A percentile compares a stretch with the other conserved stretches of the same genome.
phyloP scores from a whole-genome alignment of 1,140 invertebrate species.

The Drosophila ficusphila region DNA sequence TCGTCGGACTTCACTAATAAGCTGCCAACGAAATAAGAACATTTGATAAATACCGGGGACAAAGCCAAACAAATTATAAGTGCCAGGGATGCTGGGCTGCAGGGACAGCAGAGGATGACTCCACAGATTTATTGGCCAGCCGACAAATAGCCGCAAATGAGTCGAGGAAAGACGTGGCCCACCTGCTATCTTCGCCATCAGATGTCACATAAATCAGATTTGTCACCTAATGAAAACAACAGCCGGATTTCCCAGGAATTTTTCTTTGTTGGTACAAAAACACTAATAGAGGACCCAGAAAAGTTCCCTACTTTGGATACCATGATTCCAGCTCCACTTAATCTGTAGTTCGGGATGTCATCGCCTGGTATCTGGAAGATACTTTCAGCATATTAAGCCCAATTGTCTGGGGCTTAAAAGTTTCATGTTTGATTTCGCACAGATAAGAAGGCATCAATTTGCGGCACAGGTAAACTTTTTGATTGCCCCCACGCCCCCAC shows the following conservation, averaged over 20 bases:
- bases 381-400: conserved; percentile 66
- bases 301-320: conserved; percentile 51
- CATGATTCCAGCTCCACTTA: conserved; percentile 38
- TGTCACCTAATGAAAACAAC: conserved; percentile 66
- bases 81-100: conserved; percentile 15
- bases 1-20: conserved; percentile 62
- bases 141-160: conserved; percentile 46
- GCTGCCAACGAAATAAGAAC: conserved; percentile 71
- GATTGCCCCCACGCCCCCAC: conserved; percentile 51
- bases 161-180: conserved; percentile 29
- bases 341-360: conserved; percentile 38
- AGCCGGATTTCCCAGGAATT: conserved; percentile 1
- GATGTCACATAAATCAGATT: conserved; percentile 81
- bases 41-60: conserved; percentile 74
- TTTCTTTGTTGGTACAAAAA: too few species aligned
- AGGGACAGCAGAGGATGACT: conserved; percentile 42
- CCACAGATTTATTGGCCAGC: conserved; percentile 42
- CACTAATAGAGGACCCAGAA: conserved; percentile 22
- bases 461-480: conserved; percentile 72
- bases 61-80: conserved; percentile 78
- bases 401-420: conserved; percentile 78
- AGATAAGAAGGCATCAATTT: conserved; percentile 76
- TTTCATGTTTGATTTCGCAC: conserved; percentile 76
- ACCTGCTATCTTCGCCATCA: conserved; percentile 64
- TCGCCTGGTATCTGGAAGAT: conserved; percentile 7